Base-by-base conservation (phyloP, 2,888 invertebrate species). In the Tridacna gigas region DNA sequence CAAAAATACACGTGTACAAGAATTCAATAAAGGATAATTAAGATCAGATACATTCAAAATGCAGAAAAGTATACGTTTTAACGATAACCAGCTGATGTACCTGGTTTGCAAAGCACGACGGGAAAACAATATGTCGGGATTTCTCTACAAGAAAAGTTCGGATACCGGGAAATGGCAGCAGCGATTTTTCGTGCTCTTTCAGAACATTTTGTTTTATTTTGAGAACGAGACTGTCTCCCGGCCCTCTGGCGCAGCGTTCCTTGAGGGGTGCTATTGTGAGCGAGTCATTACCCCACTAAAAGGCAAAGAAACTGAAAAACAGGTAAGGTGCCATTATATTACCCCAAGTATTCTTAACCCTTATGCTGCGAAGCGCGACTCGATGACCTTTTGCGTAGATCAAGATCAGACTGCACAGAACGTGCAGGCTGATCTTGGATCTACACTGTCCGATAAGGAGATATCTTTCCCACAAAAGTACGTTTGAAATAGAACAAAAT, bases 161-260 rank as follows among this genome's bases (percentile, higher is more conserved):
- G 98, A 98, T 94, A 97, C 96, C 92, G 97, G 97, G 88, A 98
- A 97, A 95, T 98, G 98, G 98, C 98, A 98, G 94, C 93, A 94
- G 65, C 89, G 95, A 25, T 95, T 94, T 93, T 95, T 95, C 91
- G 93, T 95, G 77, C 93, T 95, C 84, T 96, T 96, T 60, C 96
- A 98, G 97, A 98, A 98, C 95, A 95, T 98, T 92, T 95, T 98
- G 90, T 98, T 98, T 95, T 98, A 98, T 96, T 98, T 97, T 95
- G 98, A 98, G 93, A 97, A 97, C 76, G 98, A 98, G 93, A 96
- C 96, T 92, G 97, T 97, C 91, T 96, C 96, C 26, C 96, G 97
- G 51, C 98, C 98, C 0, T 97, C 97, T 0, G 98, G 98, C 0
- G 97, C 98, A 25, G 96, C 98, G 28, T 96, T 98, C 88, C 95